Conservation (phyloP, 2,113 vertebrate species). For the Natator depressus region DNA sequence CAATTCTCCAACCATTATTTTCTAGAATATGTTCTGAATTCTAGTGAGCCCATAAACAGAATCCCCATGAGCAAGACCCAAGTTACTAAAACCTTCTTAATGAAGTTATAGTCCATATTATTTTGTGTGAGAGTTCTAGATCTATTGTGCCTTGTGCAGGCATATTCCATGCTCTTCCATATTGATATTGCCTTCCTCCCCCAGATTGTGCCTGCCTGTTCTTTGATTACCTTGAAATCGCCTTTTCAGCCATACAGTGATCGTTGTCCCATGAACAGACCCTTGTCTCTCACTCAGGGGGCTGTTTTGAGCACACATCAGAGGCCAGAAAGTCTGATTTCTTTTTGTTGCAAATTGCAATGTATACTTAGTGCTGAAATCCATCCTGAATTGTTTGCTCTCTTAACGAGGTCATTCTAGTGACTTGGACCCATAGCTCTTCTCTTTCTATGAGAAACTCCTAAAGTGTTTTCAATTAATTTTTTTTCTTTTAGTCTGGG, state of each 20-base stretch:
- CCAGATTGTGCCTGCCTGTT: not conserved
- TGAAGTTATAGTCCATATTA: not conserved
- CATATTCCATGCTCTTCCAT: no score
- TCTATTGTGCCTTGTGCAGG: not conserved
- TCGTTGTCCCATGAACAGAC: not conserved
- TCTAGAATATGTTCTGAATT: not conserved
- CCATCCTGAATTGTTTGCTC: not conserved
- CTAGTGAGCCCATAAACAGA: fast-evolving
- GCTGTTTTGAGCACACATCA: fast-evolving
- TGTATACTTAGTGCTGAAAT: not conserved
- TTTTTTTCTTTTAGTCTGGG: constrained; percentile 86
- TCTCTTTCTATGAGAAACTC: not conserved
- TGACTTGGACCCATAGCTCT: not conserved
- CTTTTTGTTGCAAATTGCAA: not conserved
- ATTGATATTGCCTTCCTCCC: fast-evolving
- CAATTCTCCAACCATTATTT: not conserved
- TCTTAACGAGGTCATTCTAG: not conserved
- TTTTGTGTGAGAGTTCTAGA: not conserved
- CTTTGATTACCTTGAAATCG: not conserved
- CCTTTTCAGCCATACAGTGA: not conserved
- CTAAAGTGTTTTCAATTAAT: not conserved
- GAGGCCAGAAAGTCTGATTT: not conserved
- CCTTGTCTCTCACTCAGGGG: no score
- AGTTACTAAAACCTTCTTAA: not conserved
- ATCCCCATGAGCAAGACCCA: fast-evolving